Conservation (phyloP, 2,113 vertebrate species). For the Melospiza melodia region DNA sequence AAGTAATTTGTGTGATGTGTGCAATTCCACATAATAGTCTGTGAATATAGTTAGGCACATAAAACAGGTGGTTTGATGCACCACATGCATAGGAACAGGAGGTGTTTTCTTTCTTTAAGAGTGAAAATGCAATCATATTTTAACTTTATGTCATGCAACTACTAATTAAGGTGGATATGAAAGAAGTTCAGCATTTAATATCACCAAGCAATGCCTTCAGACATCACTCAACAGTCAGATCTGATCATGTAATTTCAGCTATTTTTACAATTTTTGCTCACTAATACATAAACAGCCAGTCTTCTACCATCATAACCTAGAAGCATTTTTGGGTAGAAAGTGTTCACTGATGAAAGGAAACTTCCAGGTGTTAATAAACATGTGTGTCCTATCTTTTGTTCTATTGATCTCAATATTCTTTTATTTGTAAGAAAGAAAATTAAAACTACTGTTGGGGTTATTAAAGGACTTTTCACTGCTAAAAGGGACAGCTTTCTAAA, state of each 20-base stretch:
- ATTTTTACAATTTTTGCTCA: not conserved
- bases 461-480: not conserved
- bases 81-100: not conserved
- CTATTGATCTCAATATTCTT: not conserved
- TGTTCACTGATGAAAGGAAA: not conserved
- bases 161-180: not conserved
- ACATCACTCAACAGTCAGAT: constrained; percentile 30
- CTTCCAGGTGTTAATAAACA: not conserved
- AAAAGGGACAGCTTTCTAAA: not conserved
- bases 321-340: not conserved
- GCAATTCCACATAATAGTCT: not conserved
- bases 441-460: not conserved
- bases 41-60: not conserved
- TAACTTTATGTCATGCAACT: not conserved
- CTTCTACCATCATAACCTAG: not conserved
- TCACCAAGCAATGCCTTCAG: constrained; percentile 11
- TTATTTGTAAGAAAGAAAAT: not conserved
- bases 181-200: not conserved
- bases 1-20: not conserved
- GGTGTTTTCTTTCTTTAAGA: not conserved
- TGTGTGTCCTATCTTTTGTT: not conserved
- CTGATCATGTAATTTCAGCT: not conserved
- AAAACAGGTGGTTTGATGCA: not conserved
- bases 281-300: not conserved
- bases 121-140: not conserved